Evolutionary conservation across 2,113 vertebrate genomes (phyloP), one percentile per base, ranked within the genome.

Genomic region (Hippocampus mohnikei): DNA sequence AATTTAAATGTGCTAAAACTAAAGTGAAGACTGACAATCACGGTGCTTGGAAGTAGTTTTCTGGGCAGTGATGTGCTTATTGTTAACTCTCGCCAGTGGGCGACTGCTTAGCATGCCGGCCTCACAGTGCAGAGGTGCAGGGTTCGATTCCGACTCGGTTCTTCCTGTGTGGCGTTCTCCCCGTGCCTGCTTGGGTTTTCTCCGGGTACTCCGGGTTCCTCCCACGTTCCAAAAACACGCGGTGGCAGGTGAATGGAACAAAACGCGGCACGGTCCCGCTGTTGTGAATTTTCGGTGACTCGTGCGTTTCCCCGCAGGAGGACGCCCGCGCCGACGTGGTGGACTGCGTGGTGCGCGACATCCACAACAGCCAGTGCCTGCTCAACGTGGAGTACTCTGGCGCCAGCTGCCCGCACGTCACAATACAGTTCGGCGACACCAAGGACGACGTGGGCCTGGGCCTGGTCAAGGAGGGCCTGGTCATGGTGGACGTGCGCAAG

Each of bases 401-500:
- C 0, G 78, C 80, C 50, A 74, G 79, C 87, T 97, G 96, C 83
- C 92, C 94, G 3, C 93, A 91, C 0, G 95, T 95, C 86, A 96
- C 95, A 16, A 89, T 98, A 86, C 95, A 96, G 90, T 96, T 96
- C 0, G 77, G 91, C 0, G 96, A 98, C 84, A 94, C 95, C 80
- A 96, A 96, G 90, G 94, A 94, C 0, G 96, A 98, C 2, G 96
- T 95, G 68, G 96, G 95, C 3, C 93, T 97, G 3, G 93, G 93
- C 65, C 80, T 98, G 85, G 95, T 96, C 70, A 96, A 96, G 84
- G 95, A 96, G 70, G 96, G 96, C 3, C 81, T 95, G 80, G 95
- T 96, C 78, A 98, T 98, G 95, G 96, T 98, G 89, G 96, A 98
- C 5, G 86, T 92, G 8, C 95, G 95, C 85, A 97, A 96, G 84